These are phyloP conservation scores for Drosophila falleni DNA, from an alignment of 2,888 invertebrate genomes.

Conservation along the genomic window DNA sequence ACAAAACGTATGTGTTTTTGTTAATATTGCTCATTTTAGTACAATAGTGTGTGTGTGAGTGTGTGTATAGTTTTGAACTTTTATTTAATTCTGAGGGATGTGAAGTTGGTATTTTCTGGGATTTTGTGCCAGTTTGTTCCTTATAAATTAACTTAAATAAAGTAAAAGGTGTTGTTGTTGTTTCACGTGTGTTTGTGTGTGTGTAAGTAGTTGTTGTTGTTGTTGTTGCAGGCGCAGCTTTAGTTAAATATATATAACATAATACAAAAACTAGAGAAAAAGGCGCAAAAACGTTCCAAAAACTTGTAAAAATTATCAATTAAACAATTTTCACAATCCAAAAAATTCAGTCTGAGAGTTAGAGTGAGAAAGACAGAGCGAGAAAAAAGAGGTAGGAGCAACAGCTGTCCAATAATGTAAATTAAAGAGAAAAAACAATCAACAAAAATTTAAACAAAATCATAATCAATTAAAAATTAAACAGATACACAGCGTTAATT, in stretches of 20 bases:
- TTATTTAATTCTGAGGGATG: conserved; percentile 14
- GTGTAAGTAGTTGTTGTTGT: conserved; percentile 53
- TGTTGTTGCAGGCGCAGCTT: conserved; percentile 69
- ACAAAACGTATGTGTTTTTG: conserved; percentile 20
- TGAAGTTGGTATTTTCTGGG: conserved; percentile 34
- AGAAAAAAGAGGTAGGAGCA: conserved; percentile 15
- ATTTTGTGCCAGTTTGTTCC: conserved; percentile 43
- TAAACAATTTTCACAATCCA: conserved; percentile 22
- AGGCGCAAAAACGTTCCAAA: conserved; percentile 44
- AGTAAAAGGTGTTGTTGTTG: conserved; percentile 20
- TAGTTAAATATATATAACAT: conserved; percentile 45
- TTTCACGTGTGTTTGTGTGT: conserved; percentile 31
- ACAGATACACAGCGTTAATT: conserved; percentile 48
- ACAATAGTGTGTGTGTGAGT: conserved; percentile 19
- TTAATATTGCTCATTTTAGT: conserved; percentile 41
- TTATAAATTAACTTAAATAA: conserved; percentile 42
- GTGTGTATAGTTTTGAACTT: conserved; percentile 33
- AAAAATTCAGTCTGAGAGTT: conserved; percentile 29
- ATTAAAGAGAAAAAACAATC: conserved; percentile 20
- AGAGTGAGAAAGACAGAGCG: conserved; percentile 18
- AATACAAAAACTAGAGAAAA: conserved; percentile 35
- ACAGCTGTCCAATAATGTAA: conserved; percentile 30
- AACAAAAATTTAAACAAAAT: conserved; percentile 45
- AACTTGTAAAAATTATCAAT: conserved; percentile 26
- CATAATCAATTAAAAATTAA: conserved; percentile 43